Conservation (phyloP, 2,113 vertebrate genomes). For the Pteronura brasiliensis region DNA sequence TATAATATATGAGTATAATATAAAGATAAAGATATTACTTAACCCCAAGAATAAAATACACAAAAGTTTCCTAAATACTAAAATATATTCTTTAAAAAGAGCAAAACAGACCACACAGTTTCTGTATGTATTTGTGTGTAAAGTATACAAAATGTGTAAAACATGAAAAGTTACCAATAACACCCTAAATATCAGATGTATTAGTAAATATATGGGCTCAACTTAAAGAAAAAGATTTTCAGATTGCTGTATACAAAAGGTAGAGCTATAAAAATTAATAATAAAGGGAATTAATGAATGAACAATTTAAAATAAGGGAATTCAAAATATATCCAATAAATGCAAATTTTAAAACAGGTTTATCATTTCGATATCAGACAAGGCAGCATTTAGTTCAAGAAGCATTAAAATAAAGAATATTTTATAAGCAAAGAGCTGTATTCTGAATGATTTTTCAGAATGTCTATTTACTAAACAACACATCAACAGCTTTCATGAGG, state of each 20-base stretch:
- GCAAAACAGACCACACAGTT: not conserved
- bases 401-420: not conserved
- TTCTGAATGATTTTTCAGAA: not conserved
- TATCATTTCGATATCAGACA: not conserved
- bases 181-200: not conserved
- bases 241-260: not conserved
- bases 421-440: not conserved
- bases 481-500: not conserved
- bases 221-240: not conserved
- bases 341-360: not conserved
- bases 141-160: not conserved
- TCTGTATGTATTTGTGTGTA: not conserved
- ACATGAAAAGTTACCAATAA: not conserved
- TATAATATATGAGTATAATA: not conserved
- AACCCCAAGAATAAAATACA: slow-evolving; percentile 6
- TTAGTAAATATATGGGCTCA: not conserved
- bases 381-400: not conserved
- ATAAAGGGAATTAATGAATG: not conserved
- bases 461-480: not conserved
- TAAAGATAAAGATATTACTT: not conserved
- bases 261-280: not conserved
- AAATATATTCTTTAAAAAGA: not conserved
- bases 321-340: not conserved
- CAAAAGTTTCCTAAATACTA: not conserved
- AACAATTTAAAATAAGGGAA: not conserved